A percentile compares a stretch with the other conserved stretches of the same genome.
Evolutionary conservation across 2,888 invertebrate species (phyloP).

Genomic region (Apocheima hispidaria): DNA sequence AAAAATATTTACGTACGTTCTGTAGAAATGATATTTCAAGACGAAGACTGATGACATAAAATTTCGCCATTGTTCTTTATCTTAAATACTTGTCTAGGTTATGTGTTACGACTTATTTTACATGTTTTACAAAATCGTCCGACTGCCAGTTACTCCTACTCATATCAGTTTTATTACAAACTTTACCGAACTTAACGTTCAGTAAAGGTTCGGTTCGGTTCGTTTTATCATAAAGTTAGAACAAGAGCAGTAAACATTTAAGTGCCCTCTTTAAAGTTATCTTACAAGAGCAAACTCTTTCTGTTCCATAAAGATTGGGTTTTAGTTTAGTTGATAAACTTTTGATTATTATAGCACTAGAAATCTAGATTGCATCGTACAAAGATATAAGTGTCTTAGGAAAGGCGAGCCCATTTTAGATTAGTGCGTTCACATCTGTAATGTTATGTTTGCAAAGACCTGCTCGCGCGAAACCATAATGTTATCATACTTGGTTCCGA

Average conservation of each 20-base stretch:
- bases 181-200: constrained; percentile 42
- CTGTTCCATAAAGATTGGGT: constrained; percentile 12
- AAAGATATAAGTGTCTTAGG: background rate
- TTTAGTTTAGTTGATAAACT: background rate
- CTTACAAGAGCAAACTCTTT: constrained; percentile 24
- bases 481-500: no score
- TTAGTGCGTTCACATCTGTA: no score
- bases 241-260: constrained; percentile 35
- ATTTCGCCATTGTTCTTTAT: no score
- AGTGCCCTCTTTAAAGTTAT: constrained; percentile 36
- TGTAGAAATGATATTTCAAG: no score
- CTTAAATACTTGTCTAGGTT: constrained; percentile 38
- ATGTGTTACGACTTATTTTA: constrained; percentile 49
- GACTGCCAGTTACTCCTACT: constrained; percentile 45
- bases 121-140: constrained; percentile 42
- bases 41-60: no score
- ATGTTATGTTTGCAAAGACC: no score
- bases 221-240: constrained; percentile 53
- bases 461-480: no score
- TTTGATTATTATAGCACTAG: background rate
- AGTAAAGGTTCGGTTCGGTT: no score
- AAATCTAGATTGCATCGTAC: background rate
- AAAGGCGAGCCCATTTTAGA: no score
- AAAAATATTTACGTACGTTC: no score
- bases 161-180: constrained; percentile 45